Evolutionary conservation across 1,140 invertebrate species (phyloP).

Genomic region (Linepithema humile): DNA sequence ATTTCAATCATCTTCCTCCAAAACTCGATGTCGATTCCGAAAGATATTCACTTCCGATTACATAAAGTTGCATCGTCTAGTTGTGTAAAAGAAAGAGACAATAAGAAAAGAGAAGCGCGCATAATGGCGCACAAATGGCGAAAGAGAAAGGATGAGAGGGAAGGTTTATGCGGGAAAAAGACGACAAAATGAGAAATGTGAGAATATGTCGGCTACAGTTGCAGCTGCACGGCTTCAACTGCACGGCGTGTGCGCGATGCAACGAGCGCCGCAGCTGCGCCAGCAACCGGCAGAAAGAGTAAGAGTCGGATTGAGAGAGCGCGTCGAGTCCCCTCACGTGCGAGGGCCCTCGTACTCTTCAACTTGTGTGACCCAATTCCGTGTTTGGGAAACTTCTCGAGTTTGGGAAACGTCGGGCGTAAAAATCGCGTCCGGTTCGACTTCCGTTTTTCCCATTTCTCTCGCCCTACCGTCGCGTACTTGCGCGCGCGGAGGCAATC

Average conservation of each 20-base stretch:
- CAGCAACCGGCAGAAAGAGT: constrained; percentile 2
- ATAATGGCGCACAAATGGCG: no score
- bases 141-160: background rate
- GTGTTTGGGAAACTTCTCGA: constrained; percentile 46
- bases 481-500: constrained; percentile 8
- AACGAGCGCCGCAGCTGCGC: constrained; percentile 55
- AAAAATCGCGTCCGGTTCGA: constrained; percentile 55
- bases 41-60: constrained; percentile 58
- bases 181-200: constrained; percentile 63
- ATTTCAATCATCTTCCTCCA: background rate
- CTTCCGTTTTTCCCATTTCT: background rate
- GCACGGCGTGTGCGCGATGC: no score
- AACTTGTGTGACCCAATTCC: constrained; percentile 65
- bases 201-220: constrained; percentile 60
- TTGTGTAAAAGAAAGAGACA: background rate
- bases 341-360: constrained; percentile 53
- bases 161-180: constrained; percentile 34
- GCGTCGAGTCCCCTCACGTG: constrained; percentile 59
- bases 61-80: constrained; percentile 39
- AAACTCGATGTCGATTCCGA: background rate
- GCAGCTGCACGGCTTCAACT: background rate
- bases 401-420: constrained; percentile 55
- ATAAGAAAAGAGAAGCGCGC: background rate
- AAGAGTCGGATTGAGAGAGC: constrained; percentile 38
- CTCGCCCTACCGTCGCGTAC: no score